Evolutionary conservation across 2,888 invertebrate genomes (phyloP), one percentile per base, ranked within the genome.

Genomic region (Sinhomidia bicolor): DNA sequence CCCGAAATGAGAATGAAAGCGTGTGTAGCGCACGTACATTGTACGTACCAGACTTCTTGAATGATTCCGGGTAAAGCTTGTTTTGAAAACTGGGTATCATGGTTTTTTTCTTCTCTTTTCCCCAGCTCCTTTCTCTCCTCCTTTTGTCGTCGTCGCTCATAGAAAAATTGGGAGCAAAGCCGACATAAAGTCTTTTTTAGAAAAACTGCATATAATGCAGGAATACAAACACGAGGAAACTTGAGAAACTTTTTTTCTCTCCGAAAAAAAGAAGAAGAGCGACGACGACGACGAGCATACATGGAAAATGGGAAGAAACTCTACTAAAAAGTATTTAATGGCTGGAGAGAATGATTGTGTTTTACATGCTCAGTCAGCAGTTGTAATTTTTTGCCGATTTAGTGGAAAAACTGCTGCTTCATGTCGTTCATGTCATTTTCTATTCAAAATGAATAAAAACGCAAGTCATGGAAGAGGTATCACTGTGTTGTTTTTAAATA

Each of bases 351-450:
- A 71, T 71, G 68, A 71, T 71, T 71, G 68, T 71, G 20, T 29
- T 76, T 29, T 76, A 76, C 32, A 29, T 76, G 76, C 76, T 51
- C 29, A 26, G 29, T 76, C 76, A 76, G 76, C 76, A 76, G n/a
- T 51, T 76, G 29, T 51, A 76, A 76, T 29, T 51, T n/a, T 76
- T 76, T 51, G 51, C 76, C 51, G 76, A 76, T 76, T 54, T 76
- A 1, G 76, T 51, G 32, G 71, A 44, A 51, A 76, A 51, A 76
- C 29, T 76, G 51, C 76, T 51, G 76, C 23, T 76, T 51, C 51
- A 51, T 76, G 29, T 26, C 14, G 47, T 74, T 26, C 47, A 51
- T 54, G 29, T 26, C 14, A 26, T 74, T 47, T 23, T 14, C 41
- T 44, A 36, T 68, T 41, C 41, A 71, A 41, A 9, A 36, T 41